Evolutionary conservation across 2,888 invertebrate genomes (phyloP).

Genomic region (Mesorhabditis sp.): DNA sequence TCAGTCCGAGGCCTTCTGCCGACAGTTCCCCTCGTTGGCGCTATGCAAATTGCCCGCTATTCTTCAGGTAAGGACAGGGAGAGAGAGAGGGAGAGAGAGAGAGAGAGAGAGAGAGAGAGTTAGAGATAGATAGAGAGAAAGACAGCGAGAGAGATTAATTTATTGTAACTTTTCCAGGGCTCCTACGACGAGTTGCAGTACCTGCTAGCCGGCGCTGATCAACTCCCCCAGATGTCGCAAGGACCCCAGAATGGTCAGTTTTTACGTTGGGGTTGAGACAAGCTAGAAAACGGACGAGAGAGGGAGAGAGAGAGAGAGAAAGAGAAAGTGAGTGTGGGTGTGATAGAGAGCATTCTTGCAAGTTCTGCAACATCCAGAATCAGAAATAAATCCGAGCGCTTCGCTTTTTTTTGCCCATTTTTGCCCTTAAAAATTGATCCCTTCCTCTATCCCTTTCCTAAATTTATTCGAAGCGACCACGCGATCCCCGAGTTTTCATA

Average conservation of each 20-base stretch:
- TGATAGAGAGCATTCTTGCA: too few species aligned
- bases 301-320: too few species aligned
- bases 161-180: not conserved
- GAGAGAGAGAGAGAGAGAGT: not conserved
- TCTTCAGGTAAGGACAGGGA: not conserved
- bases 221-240: not conserved
- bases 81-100: not conserved
- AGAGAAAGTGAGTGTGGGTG: too few species aligned
- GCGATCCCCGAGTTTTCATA: too few species aligned
- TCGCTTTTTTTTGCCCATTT: too few species aligned
- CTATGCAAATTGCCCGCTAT: not conserved
- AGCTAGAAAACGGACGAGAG: too few species aligned
- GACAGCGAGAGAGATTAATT: not conserved
- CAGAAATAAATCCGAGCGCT: too few species aligned
- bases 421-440: too few species aligned
- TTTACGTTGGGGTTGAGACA: not conserved
- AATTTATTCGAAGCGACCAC: too few species aligned
- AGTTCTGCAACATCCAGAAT: too few species aligned
- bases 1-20: not conserved
- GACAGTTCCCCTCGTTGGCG: not conserved
- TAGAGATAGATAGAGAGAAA: not conserved
- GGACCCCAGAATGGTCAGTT: not conserved
- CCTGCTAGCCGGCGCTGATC: slow-evolving; percentile 5
- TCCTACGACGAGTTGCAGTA: slow-evolving; percentile 6
- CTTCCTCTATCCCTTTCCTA: too few species aligned